These are phyloP conservation scores for Reinhardtius hippoglossoides DNA, from an alignment of 2,113 vertebrate genomes.

Conservation along the genomic window DNA sequence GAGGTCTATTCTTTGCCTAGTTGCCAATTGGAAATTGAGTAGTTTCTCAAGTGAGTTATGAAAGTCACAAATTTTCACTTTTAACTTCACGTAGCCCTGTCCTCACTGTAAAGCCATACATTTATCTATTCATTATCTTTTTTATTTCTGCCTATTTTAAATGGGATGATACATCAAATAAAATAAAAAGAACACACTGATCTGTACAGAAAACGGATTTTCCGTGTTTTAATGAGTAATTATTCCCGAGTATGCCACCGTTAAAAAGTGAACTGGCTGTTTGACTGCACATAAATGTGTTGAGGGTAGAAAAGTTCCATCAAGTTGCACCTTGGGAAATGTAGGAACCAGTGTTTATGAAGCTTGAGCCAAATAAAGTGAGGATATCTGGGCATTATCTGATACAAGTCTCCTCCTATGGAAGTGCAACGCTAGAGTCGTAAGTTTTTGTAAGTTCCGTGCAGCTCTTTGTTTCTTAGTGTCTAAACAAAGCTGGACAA, in stretches of 20 bases:
- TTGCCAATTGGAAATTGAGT: slow-evolving; percentile 8
- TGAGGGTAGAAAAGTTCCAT: not conserved
- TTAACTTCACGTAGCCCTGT: slow-evolving; percentile 1
- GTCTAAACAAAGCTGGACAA: not conserved
- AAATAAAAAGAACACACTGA: no score
- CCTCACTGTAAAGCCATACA: not conserved
- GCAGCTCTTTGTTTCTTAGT: not conserved
- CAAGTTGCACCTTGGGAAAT: slow-evolving; percentile 26
- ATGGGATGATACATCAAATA: no score
- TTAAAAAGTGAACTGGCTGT: not conserved
- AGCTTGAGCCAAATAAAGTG: not conserved
- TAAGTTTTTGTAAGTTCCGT: no score
- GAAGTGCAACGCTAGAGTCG: not conserved
- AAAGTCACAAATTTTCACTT: not conserved
- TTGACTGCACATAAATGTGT: not conserved
- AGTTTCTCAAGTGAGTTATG: not conserved
- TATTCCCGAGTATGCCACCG: no score
- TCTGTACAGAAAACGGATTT: no score
- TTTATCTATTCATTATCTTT: not conserved
- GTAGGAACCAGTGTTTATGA: not conserved
- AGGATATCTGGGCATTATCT: not conserved
- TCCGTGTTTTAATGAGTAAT: no score
- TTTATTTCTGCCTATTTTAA: no score
- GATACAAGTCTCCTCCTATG: not conserved
- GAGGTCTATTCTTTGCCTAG: slow-evolving; percentile 8